phyloP scores from a whole-genome alignment of 2,888 invertebrate genomes.

The Diogma glabrata region DNA sequence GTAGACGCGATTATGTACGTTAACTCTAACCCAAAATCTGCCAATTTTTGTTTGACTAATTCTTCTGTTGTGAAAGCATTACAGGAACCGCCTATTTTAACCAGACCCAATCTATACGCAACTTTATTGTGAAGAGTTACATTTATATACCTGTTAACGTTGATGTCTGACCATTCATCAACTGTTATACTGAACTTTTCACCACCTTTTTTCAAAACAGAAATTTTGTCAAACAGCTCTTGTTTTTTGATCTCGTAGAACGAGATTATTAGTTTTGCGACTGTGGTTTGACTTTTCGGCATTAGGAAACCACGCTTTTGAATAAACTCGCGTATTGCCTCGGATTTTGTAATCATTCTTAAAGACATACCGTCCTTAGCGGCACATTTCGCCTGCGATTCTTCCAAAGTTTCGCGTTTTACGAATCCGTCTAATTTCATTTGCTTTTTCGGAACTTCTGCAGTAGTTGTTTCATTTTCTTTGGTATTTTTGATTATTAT shows the following conservation, averaged over 20 bases:
- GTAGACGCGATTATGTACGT: background rate
- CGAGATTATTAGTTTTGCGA: no score
- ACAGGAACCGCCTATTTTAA: background rate
- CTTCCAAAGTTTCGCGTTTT: background rate
- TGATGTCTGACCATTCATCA: conserved; percentile 1
- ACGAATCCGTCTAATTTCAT: conserved; percentile 2
- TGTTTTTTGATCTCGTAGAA: no score
- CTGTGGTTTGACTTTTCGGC: no score
- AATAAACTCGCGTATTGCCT: conserved; percentile 5
- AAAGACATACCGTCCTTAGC: background rate
- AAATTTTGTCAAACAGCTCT: background rate
- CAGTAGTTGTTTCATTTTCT: background rate
- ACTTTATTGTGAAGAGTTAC: background rate
- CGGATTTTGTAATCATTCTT: conserved; percentile 3
- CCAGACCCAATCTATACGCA: background rate
- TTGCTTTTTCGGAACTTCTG: background rate
- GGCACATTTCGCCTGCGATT: background rate
- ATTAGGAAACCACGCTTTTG: conserved; percentile 4
- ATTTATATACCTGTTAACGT: conserved; percentile 1
- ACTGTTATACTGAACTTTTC: conserved; percentile 1
- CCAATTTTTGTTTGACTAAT: background rate
- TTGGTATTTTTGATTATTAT: conserved; percentile 1
- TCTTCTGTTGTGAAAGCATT: background rate
- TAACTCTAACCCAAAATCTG: background rate
- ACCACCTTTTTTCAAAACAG: conserved; percentile 3